Base-by-base conservation (phyloP, 2,888 invertebrate species). In the Stratiomys singularior region DNA sequence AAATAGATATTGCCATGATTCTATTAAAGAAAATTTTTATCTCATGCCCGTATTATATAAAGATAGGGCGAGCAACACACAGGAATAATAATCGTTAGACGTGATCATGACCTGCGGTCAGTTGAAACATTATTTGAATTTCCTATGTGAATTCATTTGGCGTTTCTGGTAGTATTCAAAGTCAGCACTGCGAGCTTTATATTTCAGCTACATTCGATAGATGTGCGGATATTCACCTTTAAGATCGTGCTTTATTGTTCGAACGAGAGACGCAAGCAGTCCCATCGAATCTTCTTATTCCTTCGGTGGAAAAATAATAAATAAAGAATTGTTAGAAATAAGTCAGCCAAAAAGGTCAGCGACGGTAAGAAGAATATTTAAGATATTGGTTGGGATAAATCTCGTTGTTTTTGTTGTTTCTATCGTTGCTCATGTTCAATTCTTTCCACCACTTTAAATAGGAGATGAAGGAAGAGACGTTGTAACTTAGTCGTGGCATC, bases 31-130 rank as follows among this genome's bases (percentile, higher is more conserved):
- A 18, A 52, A 37, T 37, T 3, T 37, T 9, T 37, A 9, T 9
- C 5, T 37, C 9, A 5, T 37, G 9, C 9, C 37, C 37, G 37
- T 9, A 18, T 9, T 5, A 52, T n/a, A 66, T 37, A 66, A 30
- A 18, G n/a, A 18, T 37, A 18, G 37, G 37, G n/a, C n/a, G 37
- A 66, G 25, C 25, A 69, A 30, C 25, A 7, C 7, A 52, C 52
- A 52, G 18, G 52, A 60, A 60, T 60, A 21, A 69, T 69, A 47
- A 60, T 60, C 60, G 27, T 21, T 37, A 21, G 60, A 30, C 74
- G 58, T 74, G 74, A 74, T 74, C 74, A 60, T 74, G 74, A 74
- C 74, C 74, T 25, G 58, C 60, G 74, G 74, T 74, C 74, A 74
- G 60, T 69, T 64, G 13, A 64, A 64, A n/a, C 28, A 56, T 72